Base-by-base conservation (phyloP, 1,140 invertebrate genomes). In the Teleopsis dalmanni region DNA sequence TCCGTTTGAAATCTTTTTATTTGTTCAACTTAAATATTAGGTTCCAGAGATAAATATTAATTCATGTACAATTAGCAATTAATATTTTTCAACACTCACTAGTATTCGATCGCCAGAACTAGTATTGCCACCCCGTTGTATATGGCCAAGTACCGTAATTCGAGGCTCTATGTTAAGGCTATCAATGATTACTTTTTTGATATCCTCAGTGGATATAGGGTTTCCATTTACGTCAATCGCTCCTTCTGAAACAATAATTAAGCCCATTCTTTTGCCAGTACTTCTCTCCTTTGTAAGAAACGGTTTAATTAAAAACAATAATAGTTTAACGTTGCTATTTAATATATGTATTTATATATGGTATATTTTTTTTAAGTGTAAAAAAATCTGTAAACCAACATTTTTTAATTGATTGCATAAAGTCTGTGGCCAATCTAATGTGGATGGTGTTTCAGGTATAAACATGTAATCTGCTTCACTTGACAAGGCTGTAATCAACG, bases 181-280 rank as follows among this genome's bases (percentile, higher is more conserved):
- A 0, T 89, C 82, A 3, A 90, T 90, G 9, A 99, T 85, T 22
- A 95, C 84, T 56, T 88, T 76, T 54, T 78, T 87, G 13, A 98
- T 83, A 58, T 85, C 78, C 57, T 95, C 89, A 2, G 89, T 85
- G n/a, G 91, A 92, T 57, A 98, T 97, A 1, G 91, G 82, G 52
- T 89, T 78, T 5, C 94, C 92, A 49, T 93, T 83, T 42, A 83
- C 78, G 72, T 98, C 95, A 37, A 95, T 91, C 1, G 95, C 95
- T 11, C 95, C 95, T 73, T 98, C 95, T 9, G 95, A 90, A 13
- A 98, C 88, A 47, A 98, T 91, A 37, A 99, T 95, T 58, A 98
- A 98, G 66, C 98, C 98, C 58, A 98, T 72, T 47, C 95, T 82
- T 70, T 95, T 89, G n/a, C 93, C 93, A 31, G 84, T 79, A 26